phyloP scores from a whole-genome alignment of 2,113 vertebrate species.

The Albula goreensis region DNA sequence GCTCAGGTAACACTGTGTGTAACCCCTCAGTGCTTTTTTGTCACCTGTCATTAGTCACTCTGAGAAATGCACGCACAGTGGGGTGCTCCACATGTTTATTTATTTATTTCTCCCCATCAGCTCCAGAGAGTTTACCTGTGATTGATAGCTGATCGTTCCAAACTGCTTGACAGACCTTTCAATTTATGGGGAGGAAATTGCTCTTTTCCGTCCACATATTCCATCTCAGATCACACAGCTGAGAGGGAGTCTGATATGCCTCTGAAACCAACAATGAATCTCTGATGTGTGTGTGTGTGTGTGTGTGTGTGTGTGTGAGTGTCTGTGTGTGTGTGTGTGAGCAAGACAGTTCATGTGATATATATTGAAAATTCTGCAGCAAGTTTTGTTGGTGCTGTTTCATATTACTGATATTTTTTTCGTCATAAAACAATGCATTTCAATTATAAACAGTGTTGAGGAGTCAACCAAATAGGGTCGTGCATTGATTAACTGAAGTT shows the following conservation, averaged over 20 bases:
- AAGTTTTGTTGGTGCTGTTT: too few species aligned
- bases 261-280: constrained; percentile 64
- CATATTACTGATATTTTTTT: too few species aligned
- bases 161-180: constrained; percentile 90
- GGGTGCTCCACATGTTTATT: constrained; percentile 71
- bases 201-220: constrained; percentile 81
- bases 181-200: constrained; percentile 87
- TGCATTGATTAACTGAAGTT: background rate
- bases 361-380: too few species aligned
- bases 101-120: constrained; percentile 57
- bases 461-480: too few species aligned
- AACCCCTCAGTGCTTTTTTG: constrained; percentile 82
- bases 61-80: constrained; percentile 80
- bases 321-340: background rate
- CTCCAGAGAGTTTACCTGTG: constrained; percentile 84
- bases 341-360: too few species aligned
- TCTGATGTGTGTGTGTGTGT: constrained; percentile 45
- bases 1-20: constrained; percentile 57
- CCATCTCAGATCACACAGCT: constrained; percentile 68
- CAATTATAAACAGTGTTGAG: too few species aligned
- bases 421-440: too few species aligned
- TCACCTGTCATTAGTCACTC: constrained; percentile 85
- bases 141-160: constrained; percentile 90
- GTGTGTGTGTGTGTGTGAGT: background rate
- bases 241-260: constrained; percentile 49